These are phyloP conservation scores for Pipra filicauda DNA, from an alignment of 2,113 vertebrate species.

Conservation along the genomic window DNA sequence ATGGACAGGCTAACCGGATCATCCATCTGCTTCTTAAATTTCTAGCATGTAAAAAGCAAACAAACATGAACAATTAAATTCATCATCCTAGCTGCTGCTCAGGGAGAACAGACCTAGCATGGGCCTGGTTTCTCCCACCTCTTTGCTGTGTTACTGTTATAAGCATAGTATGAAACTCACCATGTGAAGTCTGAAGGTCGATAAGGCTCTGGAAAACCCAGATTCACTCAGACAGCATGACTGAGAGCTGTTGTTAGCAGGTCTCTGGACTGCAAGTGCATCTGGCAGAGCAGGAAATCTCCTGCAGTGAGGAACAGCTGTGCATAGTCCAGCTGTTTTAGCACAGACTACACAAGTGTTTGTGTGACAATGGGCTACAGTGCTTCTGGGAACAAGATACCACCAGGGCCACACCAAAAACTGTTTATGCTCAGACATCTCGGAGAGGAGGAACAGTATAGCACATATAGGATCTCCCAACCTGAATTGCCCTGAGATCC, in stretches of 20 bases:
- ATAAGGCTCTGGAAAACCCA: not conserved
- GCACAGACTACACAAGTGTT: not conserved
- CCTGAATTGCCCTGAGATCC: not conserved
- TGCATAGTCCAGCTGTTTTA: not conserved
- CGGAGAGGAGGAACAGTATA: not conserved
- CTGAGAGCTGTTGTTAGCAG: not conserved
- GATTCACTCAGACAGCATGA: not conserved
- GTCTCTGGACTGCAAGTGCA: not conserved
- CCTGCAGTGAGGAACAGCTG: not conserved
- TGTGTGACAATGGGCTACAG: not conserved
- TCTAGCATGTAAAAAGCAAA: not conserved
- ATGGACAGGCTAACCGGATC: not conserved
- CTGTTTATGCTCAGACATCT: not conserved
- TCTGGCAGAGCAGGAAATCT: not conserved
- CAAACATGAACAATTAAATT: not conserved
- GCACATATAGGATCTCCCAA: not conserved
- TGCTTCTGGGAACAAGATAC: not conserved
- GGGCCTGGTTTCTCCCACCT: fast-evolving
- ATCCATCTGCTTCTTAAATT: not conserved
- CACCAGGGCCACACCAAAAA: fast-evolving
- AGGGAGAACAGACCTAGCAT: not conserved
- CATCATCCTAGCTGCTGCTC: not conserved
- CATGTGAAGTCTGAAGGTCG: fast-evolving
- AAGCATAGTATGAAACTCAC: not conserved
- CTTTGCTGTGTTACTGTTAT: not conserved